Percentiles rank a stretch among this genome's conserved stretches.
phyloP scores from a whole-genome alignment of 2,797 vertebrate genomes.

The Numenius phaeopus region DNA sequence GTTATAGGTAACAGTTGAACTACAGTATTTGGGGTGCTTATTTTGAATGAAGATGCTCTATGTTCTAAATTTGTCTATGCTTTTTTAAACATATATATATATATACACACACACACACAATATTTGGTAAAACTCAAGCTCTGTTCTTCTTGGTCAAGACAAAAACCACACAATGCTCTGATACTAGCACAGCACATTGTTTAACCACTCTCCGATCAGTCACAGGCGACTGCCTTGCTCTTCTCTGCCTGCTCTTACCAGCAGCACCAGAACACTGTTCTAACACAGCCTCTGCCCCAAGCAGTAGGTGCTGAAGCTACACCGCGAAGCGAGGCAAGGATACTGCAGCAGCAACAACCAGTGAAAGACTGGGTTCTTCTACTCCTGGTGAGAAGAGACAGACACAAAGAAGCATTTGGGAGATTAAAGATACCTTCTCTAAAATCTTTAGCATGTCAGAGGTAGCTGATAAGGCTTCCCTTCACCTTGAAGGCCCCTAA shows the following conservation, averaged over 20 bases:
- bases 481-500: background rate
- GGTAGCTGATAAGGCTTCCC: background rate
- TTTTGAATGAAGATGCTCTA: background rate
- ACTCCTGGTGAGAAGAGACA: constrained; percentile 52
- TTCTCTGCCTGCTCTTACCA: constrained; percentile 51
- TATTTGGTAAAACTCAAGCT: background rate
- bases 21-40: background rate
- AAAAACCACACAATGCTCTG: background rate
- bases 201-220: background rate
- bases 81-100: background rate
- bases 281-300: constrained; percentile 55
- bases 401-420: constrained; percentile 44
- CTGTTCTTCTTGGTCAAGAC: background rate
- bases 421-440: constrained; percentile 53
- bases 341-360: constrained; percentile 31
- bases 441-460: background rate
- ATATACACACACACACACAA: background rate
- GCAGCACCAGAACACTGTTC: constrained; percentile 47
- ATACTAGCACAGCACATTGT: background rate
- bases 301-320: constrained; percentile 50
- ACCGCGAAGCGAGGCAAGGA: background rate
- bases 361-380: constrained; percentile 40
- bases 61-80: background rate
- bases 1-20: background rate
- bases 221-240: background rate